phyloP scores from a whole-genome alignment of 2,888 invertebrate genomes.

The Agriopis leucophaearia region DNA sequence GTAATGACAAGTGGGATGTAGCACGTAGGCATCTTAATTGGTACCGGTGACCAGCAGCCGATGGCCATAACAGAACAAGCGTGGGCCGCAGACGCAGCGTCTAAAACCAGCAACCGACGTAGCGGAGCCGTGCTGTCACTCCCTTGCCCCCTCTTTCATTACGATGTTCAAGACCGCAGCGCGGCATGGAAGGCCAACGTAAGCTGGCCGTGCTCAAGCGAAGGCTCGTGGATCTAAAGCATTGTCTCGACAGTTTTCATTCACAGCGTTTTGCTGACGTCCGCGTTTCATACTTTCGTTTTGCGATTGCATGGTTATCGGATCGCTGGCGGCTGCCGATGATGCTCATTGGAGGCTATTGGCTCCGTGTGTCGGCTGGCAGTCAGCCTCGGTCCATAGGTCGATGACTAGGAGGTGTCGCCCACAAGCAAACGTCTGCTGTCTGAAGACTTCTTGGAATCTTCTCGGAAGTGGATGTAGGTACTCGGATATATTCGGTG shows the following conservation, averaged over 20 bases:
- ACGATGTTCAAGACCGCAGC: slow-evolving; percentile 23
- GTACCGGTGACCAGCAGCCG: slow-evolving; percentile 78
- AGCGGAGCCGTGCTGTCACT: slow-evolving; percentile 57
- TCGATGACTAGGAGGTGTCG: slow-evolving; percentile 30
- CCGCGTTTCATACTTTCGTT: slow-evolving; percentile 65
- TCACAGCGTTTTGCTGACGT: slow-evolving; percentile 78
- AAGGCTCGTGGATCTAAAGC: slow-evolving; percentile 63
- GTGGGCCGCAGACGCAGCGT: slow-evolving; percentile 80
- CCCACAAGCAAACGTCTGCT: slow-evolving; percentile 25
- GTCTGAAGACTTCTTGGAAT: slow-evolving; percentile 21
- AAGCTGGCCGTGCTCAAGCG: slow-evolving; percentile 52
- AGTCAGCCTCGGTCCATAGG: slow-evolving; percentile 9
- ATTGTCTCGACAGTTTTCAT: slow-evolving; percentile 79
- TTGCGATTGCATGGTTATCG: slow-evolving; percentile 50
- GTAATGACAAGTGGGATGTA: slow-evolving; percentile 80
- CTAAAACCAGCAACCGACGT: slow-evolving; percentile 63
- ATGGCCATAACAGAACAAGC: slow-evolving; percentile 76
- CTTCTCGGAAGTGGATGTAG: slow-evolving; percentile 28
- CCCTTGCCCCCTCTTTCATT: slow-evolving; percentile 33
- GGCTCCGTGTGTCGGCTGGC: slow-evolving; percentile 29
- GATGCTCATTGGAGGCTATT: slow-evolving; percentile 38
- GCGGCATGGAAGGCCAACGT: slow-evolving; percentile 55
- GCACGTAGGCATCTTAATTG: slow-evolving; percentile 85
- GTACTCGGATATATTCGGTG: slow-evolving; percentile 16
- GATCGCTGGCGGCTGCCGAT: slow-evolving; percentile 27